Base-by-base conservation (phyloP, 1,140 invertebrate species). In the Zaprionus inermis region DNA sequence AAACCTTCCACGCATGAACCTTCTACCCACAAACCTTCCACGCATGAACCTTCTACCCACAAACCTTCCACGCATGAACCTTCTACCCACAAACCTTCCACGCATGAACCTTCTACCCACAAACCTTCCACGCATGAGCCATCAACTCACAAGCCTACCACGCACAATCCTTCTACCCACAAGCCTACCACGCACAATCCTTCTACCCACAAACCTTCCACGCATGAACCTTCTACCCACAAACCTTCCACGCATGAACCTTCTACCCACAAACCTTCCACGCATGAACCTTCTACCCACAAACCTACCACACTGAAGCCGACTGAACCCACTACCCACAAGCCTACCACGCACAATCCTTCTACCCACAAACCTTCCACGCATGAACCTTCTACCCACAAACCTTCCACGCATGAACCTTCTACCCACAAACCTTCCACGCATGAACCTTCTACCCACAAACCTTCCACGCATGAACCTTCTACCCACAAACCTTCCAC, bases 1-100 rank as follows among this genome's bases (percentile, higher is more conserved):
- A n/a, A n/a, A n/a, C n/a, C n/a, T n/a, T n/a, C n/a, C n/a, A n/a
- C n/a, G n/a, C n/a, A n/a, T n/a, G 28, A 28, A 6, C 28, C 28
- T 5, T 36, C 34, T 0, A 54, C 60, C 10, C 20, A 38, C 5
- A 49, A 60, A 52, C 22, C 51, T n/a, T 63, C 69, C 10, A 76
- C 70, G 10, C 20, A 6, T 1, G 41, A 67, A 1, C 46, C 46
- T 9, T 60, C 70, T 0, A 56, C 38, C 10, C 28, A 28, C 28
- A 28, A 28, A 28, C 28, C 28, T 28, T 3, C 28, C 30, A 32
- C 30, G 1, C 1, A 2, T 0, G 57, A 64, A 4, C 58, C 52
- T 5, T 59, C 36, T 3, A 63, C 59, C 9, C 30, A 38, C 34
- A 22, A 54, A 14, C 52, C 52, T 28, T 32, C 52, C 12, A 54